Conservation (phyloP, 2,888 invertebrate species). For the Tinea semifulvella region DNA sequence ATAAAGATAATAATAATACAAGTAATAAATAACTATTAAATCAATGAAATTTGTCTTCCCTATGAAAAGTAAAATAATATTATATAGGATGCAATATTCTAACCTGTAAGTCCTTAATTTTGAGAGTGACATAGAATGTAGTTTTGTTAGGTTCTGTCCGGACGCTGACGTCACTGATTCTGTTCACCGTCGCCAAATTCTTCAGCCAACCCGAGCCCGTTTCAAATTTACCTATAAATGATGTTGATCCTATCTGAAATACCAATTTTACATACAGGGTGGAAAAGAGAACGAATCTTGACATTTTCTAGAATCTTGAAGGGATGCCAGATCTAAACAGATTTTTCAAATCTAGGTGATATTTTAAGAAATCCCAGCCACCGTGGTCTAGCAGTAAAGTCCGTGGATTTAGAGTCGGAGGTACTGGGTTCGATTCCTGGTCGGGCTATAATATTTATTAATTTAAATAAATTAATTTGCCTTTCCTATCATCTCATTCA, state of each 20-base stretch:
- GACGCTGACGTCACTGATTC: slow-evolving; percentile 62
- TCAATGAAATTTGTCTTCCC: no score
- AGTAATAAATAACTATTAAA: no score
- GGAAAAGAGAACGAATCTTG: no score
- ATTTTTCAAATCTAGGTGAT: neutral
- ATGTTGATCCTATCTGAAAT: slow-evolving; percentile 55
- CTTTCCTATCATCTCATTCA: no score
- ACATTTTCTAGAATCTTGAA: neutral
- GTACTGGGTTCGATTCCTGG: no score
- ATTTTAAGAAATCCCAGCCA: neutral
- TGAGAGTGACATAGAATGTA: slow-evolving; percentile 48
- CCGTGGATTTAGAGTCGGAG: no score
- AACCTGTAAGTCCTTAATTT: slow-evolving; percentile 56
- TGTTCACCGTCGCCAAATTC: slow-evolving; percentile 64
- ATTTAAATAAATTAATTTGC: no score
- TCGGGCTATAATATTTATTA: no score
- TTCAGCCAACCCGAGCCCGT: slow-evolving; percentile 62
- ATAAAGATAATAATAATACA: no score
- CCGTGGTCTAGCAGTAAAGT: neutral
- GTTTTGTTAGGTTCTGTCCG: slow-evolving; percentile 49
- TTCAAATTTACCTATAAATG: slow-evolving; percentile 60
- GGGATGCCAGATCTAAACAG: neutral
- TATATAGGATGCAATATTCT: slow-evolving; percentile 11
- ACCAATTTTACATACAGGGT: no score
- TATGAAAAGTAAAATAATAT: no score